Conservation (phyloP, 1,140 invertebrate species). For the Chironomus striatipennis region DNA sequence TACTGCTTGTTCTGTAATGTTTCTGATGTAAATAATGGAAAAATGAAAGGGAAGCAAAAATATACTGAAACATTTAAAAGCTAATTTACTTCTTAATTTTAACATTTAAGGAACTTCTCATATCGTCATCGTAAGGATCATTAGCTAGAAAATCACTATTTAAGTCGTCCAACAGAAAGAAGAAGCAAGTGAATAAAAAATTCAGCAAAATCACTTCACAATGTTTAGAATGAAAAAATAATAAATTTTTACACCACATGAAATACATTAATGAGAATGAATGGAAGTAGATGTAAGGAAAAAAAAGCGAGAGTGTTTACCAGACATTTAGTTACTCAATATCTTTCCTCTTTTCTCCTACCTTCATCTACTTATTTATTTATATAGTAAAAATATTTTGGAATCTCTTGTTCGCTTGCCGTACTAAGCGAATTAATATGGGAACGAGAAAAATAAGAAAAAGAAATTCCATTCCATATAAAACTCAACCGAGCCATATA, state of each 20-base stretch:
- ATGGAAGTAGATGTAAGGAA: too few species aligned
- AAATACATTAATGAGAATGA: background rate
- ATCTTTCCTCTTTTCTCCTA: background rate
- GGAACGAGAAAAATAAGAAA: background rate
- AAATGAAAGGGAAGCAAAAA: too few species aligned
- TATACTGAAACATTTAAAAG: too few species aligned
- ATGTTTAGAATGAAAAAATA: constrained; percentile 5
- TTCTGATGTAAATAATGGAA: too few species aligned
- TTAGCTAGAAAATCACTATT: too few species aligned
- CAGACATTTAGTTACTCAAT: too few species aligned
- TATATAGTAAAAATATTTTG: background rate
- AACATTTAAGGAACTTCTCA: too few species aligned
- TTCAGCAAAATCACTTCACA: background rate
- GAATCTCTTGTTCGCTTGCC: background rate
- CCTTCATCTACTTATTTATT: background rate
- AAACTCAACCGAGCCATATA: background rate
- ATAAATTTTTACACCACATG: constrained; percentile 7
- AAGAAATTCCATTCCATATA: constrained; percentile 11
- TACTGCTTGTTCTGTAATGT: too few species aligned
- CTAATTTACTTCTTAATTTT: too few species aligned
- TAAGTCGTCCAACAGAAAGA: too few species aligned
- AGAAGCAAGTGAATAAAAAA: too few species aligned
- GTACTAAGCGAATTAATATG: background rate
- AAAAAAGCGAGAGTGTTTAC: background rate
- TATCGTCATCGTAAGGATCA: too few species aligned